Evolutionary conservation across 23 tunicate genomes (phyloP).

Genomic region (Halocynthia aurantium): DNA sequence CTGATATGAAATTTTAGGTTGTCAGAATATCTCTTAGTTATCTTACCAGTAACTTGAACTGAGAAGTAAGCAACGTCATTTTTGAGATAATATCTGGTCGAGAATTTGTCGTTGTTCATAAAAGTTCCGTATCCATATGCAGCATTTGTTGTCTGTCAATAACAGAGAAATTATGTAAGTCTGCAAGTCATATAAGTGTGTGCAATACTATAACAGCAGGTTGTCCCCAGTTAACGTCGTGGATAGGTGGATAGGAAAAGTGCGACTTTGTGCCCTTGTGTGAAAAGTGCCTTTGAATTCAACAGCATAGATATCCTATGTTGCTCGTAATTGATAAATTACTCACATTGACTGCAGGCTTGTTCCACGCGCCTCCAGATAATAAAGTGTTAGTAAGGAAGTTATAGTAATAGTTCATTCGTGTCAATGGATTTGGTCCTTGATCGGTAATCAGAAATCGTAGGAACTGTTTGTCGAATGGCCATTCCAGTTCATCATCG

Average conservation of each 20-base stretch:
- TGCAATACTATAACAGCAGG: background rate
- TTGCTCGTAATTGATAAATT: too few species aligned
- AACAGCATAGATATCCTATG: too few species aligned
- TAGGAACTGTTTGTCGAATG: conserved; percentile 53
- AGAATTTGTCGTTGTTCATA: conserved; percentile 28
- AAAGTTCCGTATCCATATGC: conserved; percentile 46
- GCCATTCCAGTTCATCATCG: conserved; percentile 74
- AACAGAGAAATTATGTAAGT: background rate
- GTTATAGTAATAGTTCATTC: conserved; percentile 48
- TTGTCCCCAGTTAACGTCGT: too few species aligned
- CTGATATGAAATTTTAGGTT: too few species aligned
- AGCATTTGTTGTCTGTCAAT: conserved; percentile 17
- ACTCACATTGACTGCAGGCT: conserved; percentile 2
- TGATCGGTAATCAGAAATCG: conserved; percentile 61
- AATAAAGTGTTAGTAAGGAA: conserved; percentile 34
- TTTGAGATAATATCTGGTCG: conserved; percentile 43
- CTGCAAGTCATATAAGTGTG: background rate
- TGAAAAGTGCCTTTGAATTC: too few species aligned
- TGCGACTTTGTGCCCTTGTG: background rate
- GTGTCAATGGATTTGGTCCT: conserved; percentile 52
- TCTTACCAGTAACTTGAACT: conserved; percentile 43
- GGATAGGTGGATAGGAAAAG: too few species aligned
- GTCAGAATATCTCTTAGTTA: background rate
- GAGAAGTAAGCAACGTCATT: conserved; percentile 45
- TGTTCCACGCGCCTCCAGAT: conserved; percentile 40